phyloP scores from a whole-genome alignment of 2,113 vertebrate genomes.

The Nasalis larvatus region DNA sequence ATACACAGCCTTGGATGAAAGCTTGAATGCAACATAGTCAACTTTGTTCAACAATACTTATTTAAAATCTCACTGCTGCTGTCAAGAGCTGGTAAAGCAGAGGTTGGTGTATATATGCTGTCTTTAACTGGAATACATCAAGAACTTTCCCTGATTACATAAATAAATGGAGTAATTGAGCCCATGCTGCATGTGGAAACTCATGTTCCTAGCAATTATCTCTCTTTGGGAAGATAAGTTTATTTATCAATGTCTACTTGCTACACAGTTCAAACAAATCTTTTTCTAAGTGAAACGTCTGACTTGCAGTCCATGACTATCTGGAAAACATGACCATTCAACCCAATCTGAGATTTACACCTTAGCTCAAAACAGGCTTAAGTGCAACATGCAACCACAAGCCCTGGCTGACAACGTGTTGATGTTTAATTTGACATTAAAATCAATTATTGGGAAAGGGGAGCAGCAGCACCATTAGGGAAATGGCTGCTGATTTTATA shows the following conservation, averaged over 20 bases:
- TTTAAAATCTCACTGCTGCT: not conserved
- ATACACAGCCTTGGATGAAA: not conserved
- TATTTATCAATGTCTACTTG: constrained; percentile 84
- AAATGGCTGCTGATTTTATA: constrained; percentile 76
- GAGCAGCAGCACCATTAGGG: constrained; percentile 59
- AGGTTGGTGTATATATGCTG: not conserved
- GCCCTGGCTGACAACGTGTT: constrained; percentile 67
- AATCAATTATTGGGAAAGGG: constrained; percentile 77
- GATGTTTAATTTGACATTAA: constrained; percentile 82
- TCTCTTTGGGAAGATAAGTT: constrained; percentile 77
- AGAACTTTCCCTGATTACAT: constrained; percentile 79
- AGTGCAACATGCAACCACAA: constrained; percentile 65
- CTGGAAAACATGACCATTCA: constrained; percentile 85
- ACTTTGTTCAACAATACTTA: not conserved
- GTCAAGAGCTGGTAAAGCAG: not conserved
- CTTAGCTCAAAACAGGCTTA: constrained; percentile 71
- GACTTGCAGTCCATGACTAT: constrained; percentile 79
- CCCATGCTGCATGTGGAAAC: constrained; percentile 75
- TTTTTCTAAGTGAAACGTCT: constrained; percentile 81
- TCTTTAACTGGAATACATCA: constrained; percentile 51
- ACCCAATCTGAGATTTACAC: constrained; percentile 81
- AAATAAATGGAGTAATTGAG: constrained; percentile 81
- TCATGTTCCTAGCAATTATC: constrained; percentile 82
- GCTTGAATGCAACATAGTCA: not conserved
- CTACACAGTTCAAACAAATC: constrained; percentile 82